Conservation (phyloP, 2,113 vertebrate species). For the Platichthys stellatus region DNA sequence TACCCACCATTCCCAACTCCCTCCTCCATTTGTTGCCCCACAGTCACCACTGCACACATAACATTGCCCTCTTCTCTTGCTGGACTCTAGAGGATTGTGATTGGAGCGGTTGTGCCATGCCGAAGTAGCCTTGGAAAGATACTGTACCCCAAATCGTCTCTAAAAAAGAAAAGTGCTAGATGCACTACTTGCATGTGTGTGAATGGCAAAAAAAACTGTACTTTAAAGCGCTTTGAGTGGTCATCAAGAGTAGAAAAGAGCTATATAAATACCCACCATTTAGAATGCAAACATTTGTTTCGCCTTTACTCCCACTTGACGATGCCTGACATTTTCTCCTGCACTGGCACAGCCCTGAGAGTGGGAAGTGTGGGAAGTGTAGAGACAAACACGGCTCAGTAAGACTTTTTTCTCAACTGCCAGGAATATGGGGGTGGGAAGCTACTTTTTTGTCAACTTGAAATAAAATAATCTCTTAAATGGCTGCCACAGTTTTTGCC, state of each 20-base stretch:
- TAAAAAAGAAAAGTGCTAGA: too few species aligned
- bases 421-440: slow-evolving; percentile 55
- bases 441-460: slow-evolving; percentile 48
- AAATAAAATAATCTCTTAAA: slow-evolving; percentile 27
- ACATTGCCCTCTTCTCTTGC: slow-evolving; percentile 34
- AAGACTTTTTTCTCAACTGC: slow-evolving; percentile 57
- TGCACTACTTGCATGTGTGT: too few species aligned
- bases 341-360: slow-evolving; percentile 54
- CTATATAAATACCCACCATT: too few species aligned
- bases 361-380: slow-evolving; percentile 72
- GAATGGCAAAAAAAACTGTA: too few species aligned
- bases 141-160: too few species aligned
- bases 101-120: slow-evolving; percentile 1
- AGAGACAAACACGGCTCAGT: slow-evolving; percentile 60
- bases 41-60: slow-evolving; percentile 42
- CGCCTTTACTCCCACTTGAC: not conserved
- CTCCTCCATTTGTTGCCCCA: slow-evolving; percentile 16
- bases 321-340: slow-evolving; percentile 67
- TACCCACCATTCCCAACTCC: too few species aligned
- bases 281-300: slow-evolving; percentile 70
- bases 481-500: slow-evolving; percentile 39
- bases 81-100: slow-evolving; percentile 51
- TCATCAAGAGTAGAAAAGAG: too few species aligned
- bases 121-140: too few species aligned
- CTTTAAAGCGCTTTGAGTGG: too few species aligned